Evolutionary conservation across 2,797 vertebrate species (phyloP).

Genomic region (Heterohyrax brucei): DNA sequence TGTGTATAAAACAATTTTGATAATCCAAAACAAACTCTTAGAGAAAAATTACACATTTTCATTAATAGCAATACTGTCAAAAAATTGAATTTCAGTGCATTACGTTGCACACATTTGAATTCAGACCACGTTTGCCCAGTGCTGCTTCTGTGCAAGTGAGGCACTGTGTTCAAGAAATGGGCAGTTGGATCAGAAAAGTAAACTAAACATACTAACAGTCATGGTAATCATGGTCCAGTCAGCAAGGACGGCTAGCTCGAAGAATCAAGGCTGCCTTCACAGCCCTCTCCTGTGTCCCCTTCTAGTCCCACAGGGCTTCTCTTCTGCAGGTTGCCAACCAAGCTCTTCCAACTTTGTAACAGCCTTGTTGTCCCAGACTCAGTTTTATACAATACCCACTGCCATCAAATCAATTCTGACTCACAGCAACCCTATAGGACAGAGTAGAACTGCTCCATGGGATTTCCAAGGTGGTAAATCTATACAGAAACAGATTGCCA

Average conservation of each 20-base stretch:
- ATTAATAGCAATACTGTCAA: not conserved
- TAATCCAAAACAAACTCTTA: slow-evolving; percentile 4
- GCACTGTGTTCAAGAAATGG: slow-evolving; percentile 4
- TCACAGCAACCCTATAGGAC: not conserved
- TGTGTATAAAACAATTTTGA: slow-evolving; percentile 48
- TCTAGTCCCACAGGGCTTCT: not conserved
- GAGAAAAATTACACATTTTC: slow-evolving; percentile 61
- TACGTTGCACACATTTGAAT: not conserved
- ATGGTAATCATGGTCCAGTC: not conserved
- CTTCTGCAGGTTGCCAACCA: not conserved
- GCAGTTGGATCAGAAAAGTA: not conserved
- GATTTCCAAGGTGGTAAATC: too few species aligned
- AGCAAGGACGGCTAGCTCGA: not conserved
- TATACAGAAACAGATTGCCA: not conserved
- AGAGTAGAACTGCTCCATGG: too few species aligned
- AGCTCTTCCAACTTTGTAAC: not conserved
- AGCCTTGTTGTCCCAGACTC: not conserved
- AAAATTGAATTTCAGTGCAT: not conserved
- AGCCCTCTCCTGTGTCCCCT: not conserved
- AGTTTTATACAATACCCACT: not conserved
- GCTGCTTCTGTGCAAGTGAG: not conserved
- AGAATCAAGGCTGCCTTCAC: not conserved
- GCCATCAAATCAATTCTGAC: not conserved
- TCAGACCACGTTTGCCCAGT: slow-evolving; percentile 22
- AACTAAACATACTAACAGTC: not conserved